These are phyloP conservation scores for Aurelia sp. DNA, from an alignment of 30 jellyfish, hydroid and myxozoan species.

Conservation along the genomic window DNA sequence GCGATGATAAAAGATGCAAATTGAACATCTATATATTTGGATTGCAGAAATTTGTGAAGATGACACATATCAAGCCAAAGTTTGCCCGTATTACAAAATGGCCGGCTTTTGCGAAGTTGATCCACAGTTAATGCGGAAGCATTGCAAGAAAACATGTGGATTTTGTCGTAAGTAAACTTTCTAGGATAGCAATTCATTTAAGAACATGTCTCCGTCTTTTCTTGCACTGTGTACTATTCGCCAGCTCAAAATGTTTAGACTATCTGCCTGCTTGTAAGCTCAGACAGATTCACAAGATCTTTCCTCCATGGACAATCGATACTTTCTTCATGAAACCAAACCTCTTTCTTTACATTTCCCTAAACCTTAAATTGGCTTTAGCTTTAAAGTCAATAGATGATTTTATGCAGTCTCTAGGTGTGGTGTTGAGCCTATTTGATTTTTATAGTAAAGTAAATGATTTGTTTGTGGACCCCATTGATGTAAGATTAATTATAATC, in stretches of 20 bases:
- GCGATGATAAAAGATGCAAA: too few relatives aligned
- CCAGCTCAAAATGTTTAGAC: too few relatives aligned
- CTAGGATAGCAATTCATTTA: neutral
- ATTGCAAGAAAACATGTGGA: constrained; percentile 81
- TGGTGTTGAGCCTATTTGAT: too few relatives aligned
- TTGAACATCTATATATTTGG: neutral
- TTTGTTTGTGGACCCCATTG: too few relatives aligned
- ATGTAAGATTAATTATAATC: too few relatives aligned
- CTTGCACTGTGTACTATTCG: neutral
- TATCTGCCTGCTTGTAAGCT: too few relatives aligned
- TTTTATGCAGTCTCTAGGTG: too few relatives aligned
- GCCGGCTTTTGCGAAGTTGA: constrained; percentile 78
- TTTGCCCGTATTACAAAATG: constrained; percentile 67
- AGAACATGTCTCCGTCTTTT: neutral
- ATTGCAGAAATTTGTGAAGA: constrained; percentile 74
- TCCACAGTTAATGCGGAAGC: constrained; percentile 64
- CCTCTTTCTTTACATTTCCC: too few relatives aligned
- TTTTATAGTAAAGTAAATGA: too few relatives aligned
- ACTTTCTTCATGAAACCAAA: neutral
- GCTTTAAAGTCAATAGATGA: too few relatives aligned
- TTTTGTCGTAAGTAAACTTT: constrained; percentile 69
- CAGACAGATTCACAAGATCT: too few relatives aligned
- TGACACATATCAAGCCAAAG: constrained; percentile 71
- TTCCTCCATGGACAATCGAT: neutral
- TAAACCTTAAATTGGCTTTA: too few relatives aligned